Conservation (phyloP, 2,797 vertebrate genomes). For the Apogon talboti region DNA sequence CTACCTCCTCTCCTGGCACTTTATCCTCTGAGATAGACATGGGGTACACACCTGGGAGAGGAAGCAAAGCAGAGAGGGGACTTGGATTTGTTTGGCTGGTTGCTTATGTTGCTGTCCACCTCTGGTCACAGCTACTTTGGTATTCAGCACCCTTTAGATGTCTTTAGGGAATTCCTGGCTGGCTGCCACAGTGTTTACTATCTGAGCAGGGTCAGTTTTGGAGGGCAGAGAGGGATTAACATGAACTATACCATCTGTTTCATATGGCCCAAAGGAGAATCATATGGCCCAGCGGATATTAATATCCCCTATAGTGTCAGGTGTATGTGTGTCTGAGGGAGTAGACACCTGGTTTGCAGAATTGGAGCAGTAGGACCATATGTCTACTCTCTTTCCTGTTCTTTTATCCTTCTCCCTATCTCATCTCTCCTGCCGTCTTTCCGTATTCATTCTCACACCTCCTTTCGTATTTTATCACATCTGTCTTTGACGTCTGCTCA, state of each 20-base stretch:
- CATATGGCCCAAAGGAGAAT: slow-evolving; percentile 33
- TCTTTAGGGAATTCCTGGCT: slow-evolving; percentile 45
- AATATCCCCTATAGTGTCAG: slow-evolving; percentile 65
- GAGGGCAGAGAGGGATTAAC: slow-evolving; percentile 65
- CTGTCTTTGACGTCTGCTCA: slow-evolving; percentile 11
- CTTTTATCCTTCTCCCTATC: slow-evolving; percentile 5
- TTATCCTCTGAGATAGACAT: slow-evolving; percentile 91
- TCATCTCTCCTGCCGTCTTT: slow-evolving; percentile 5
- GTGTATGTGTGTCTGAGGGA: slow-evolving; percentile 41
- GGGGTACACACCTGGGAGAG: slow-evolving; percentile 87
- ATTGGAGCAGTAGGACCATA: slow-evolving; percentile 66
- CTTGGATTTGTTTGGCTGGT: neutral
- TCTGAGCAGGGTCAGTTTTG: slow-evolving; percentile 61
- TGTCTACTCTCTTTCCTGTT: slow-evolving; percentile 39
- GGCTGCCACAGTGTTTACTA: slow-evolving; percentile 64
- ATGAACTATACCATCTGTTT: slow-evolving; percentile 72
- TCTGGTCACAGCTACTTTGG: slow-evolving; percentile 23
- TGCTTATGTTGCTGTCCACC: slow-evolving; percentile 8
- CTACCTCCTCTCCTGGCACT: slow-evolving; percentile 86
- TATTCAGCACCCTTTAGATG: slow-evolving; percentile 35
- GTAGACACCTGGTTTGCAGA: slow-evolving; percentile 65
- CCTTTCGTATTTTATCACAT: slow-evolving; percentile 9
- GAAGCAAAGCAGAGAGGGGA: neutral
- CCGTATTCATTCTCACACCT: slow-evolving; percentile 2
- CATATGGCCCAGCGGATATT: slow-evolving; percentile 62